phyloP scores from a whole-genome alignment of 2,888 invertebrate species.

The Drosophila mayaguana region DNA sequence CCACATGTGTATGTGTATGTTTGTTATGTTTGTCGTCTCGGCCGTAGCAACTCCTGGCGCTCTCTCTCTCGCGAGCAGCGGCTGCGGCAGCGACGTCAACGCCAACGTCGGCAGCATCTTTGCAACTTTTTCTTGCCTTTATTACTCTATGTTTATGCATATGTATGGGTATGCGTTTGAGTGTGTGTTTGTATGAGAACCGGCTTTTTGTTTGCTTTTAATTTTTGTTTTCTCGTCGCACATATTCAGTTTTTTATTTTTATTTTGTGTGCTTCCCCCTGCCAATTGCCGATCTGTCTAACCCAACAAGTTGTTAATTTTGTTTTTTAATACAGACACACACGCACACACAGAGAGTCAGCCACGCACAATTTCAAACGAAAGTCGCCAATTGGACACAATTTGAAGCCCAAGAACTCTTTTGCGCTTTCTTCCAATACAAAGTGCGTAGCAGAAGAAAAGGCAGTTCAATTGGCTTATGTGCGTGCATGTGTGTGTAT shows the following conservation, averaged over 20 bases:
- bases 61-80: constrained; percentile 24
- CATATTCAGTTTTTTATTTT: constrained; percentile 39
- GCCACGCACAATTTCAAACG: constrained; percentile 39
- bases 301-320: constrained; percentile 66
- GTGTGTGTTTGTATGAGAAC: constrained; percentile 56
- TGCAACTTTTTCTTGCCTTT: constrained; percentile 60
- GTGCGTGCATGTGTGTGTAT: constrained; percentile 1
- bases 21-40: constrained; percentile 59
- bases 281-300: constrained; percentile 22
- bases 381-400: constrained; percentile 69
- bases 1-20: constrained; percentile 39
- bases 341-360: constrained; percentile 10
- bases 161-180: background rate
- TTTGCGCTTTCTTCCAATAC: constrained; percentile 17
- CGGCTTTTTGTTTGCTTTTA: constrained; percentile 80
- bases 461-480: constrained; percentile 34
- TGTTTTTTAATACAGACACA: constrained; percentile 39
- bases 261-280: constrained; percentile 15
- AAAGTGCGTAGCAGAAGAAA: constrained; percentile 65
- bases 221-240: constrained; percentile 57
- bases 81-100: constrained; percentile 9
- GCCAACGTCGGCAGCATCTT: constrained; percentile 48
- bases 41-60: constrained; percentile 53
- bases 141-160: background rate
- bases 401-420: constrained; percentile 27